Conservation (phyloP, 1,140 invertebrate species). For the Littorina saxatilis region DNA sequence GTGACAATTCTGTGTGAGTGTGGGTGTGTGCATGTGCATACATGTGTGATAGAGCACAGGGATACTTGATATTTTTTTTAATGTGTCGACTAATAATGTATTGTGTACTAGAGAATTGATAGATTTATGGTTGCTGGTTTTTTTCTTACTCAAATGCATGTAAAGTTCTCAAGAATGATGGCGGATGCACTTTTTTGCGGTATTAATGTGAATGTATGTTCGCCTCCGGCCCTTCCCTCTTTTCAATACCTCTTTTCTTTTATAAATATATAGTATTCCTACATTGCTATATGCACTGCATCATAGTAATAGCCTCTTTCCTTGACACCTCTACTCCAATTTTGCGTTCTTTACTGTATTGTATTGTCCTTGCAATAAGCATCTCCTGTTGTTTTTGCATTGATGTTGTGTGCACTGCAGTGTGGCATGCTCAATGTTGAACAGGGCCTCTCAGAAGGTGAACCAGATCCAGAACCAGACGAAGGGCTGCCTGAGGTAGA, state of each 20-base stretch:
- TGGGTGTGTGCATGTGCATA: constrained; percentile 15
- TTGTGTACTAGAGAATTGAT: too few species aligned
- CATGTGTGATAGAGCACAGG: neutral
- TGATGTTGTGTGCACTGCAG: neutral
- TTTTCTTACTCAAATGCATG: neutral
- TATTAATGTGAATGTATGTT: neutral
- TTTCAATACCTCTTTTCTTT: too few species aligned
- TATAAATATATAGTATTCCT: too few species aligned
- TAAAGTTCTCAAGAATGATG: neutral
- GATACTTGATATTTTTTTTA: too few species aligned
- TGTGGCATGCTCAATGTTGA: neutral
- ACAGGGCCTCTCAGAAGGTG: neutral
- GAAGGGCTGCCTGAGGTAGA: neutral
- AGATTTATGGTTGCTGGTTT: neutral
- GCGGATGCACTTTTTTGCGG: neutral
- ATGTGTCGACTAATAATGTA: too few species aligned
- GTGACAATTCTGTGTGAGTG: neutral
- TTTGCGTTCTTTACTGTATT: too few species aligned
- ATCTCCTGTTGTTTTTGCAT: neutral
- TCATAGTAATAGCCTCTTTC: too few species aligned
- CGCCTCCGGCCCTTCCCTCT: too few species aligned
- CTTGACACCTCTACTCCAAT: too few species aligned
- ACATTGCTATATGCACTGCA: too few species aligned
- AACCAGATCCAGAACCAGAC: neutral
- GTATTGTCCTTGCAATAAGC: too few species aligned